Conservation (phyloP, 2,797 vertebrate genomes). For the Semotilus atromaculatus region DNA sequence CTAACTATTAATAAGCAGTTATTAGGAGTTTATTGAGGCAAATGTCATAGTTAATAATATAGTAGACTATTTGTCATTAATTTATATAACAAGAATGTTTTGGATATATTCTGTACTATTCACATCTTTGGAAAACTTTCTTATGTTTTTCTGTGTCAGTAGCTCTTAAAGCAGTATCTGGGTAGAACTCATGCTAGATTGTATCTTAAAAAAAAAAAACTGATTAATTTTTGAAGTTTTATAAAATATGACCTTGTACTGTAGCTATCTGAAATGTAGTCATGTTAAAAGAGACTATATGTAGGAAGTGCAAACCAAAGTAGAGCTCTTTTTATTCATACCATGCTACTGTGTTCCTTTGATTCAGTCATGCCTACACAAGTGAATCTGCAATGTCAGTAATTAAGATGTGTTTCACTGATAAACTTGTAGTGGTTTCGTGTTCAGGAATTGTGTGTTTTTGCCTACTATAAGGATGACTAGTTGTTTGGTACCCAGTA, state of each 20-base stretch:
- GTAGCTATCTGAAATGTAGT: background rate
- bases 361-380: slow-evolving; percentile 54
- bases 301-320: background rate
- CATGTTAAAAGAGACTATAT: slow-evolving; percentile 11
- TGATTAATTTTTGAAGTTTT: background rate
- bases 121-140: slow-evolving; percentile 52
- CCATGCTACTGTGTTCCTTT: slow-evolving; percentile 38
- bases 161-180: slow-evolving; percentile 28
- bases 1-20: no score
- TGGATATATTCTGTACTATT: slow-evolving; percentile 68
- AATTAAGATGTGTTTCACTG: slow-evolving; percentile 50
- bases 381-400: slow-evolving; percentile 35
- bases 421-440: slow-evolving; percentile 22
- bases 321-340: slow-evolving; percentile 27
- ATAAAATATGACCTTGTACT: no score
- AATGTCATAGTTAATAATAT: no score
- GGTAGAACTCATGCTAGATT: background rate
- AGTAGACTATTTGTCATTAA: slow-evolving; percentile 54
- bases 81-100: slow-evolving; percentile 67
- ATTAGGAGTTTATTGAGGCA: no score
- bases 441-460: background rate
- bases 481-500: background rate
- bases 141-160: slow-evolving; percentile 37
- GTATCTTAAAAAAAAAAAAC: background rate
- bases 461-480: slow-evolving; percentile 6